A percentile compares a stretch with the other conserved stretches of the same genome.
Conservation (phyloP, 2,797 vertebrate genomes). For the Acanthurus lineatus region DNA sequence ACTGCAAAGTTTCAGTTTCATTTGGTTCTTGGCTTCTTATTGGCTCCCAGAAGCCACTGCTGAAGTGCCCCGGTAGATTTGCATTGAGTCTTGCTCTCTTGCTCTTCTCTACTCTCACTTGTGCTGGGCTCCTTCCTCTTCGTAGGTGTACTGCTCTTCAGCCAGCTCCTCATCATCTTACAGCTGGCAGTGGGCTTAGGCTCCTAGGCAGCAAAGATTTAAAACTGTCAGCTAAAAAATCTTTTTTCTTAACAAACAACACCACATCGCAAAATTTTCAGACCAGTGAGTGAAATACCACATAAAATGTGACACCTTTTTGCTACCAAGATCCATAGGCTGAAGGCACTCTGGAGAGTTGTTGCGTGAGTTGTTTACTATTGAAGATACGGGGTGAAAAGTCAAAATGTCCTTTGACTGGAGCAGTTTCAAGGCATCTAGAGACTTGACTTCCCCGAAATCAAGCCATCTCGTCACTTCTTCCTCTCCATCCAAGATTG, state of each 20-base stretch:
- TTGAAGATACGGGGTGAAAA: slow-evolving; percentile 92
- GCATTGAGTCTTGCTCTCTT: slow-evolving; percentile 71
- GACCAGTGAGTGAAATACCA: not conserved
- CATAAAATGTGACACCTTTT: slow-evolving; percentile 82
- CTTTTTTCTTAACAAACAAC: not conserved
- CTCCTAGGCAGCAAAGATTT: slow-evolving; percentile 77
- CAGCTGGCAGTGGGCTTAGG: slow-evolving; percentile 85
- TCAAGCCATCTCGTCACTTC: slow-evolving; percentile 93
- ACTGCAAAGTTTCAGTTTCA: slow-evolving; percentile 37
- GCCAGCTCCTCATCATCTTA: slow-evolving; percentile 91
- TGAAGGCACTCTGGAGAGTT: slow-evolving; percentile 90
- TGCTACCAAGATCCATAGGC: slow-evolving; percentile 82
- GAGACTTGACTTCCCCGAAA: slow-evolving; percentile 90
- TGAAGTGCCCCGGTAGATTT: slow-evolving; percentile 70
- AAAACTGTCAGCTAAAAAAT: slow-evolving; percentile 35
- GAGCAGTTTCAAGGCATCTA: slow-evolving; percentile 92
- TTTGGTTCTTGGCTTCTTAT: slow-evolving; percentile 83
- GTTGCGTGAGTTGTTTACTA: slow-evolving; percentile 93
- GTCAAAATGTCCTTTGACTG: slow-evolving; percentile 88
- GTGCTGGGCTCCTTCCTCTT: slow-evolving; percentile 81
- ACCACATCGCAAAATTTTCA: not conserved
- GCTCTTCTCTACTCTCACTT: slow-evolving; percentile 69
- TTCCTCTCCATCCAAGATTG: slow-evolving; percentile 93
- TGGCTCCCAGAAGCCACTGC: slow-evolving; percentile 82
- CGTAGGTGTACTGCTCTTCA: slow-evolving; percentile 83